phyloP scores from a whole-genome alignment of 1,140 invertebrate genomes.

The Temnothorax curvispinosus region DNA sequence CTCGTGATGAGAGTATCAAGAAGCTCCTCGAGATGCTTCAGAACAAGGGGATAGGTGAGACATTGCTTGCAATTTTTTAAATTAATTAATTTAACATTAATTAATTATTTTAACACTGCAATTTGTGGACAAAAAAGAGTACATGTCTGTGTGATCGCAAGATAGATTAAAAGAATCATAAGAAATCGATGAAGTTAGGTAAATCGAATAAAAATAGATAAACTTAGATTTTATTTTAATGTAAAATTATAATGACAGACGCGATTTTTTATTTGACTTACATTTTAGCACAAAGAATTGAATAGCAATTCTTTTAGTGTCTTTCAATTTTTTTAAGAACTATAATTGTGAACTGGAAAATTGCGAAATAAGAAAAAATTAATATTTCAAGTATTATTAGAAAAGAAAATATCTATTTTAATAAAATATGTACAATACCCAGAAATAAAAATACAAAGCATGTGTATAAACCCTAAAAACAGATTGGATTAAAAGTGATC shows the following conservation, averaged over 20 bases:
- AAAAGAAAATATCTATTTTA: not conserved
- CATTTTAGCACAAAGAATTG: not conserved
- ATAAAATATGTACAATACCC: not conserved
- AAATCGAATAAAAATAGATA: not conserved
- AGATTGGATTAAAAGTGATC: not conserved
- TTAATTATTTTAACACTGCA: constrained; percentile 28
- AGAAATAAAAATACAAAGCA: not conserved
- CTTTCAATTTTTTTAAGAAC: not conserved
- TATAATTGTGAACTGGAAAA: constrained; percentile 4
- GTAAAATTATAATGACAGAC: not conserved
- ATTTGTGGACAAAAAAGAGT: not conserved
- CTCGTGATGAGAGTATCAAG: constrained; percentile 99
- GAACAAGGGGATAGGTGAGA: constrained; percentile 97
- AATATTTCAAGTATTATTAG: not conserved
- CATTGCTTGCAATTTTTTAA: constrained; percentile 63
- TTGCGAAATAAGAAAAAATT: not conserved
- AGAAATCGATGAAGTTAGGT: not conserved
- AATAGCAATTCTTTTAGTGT: not conserved
- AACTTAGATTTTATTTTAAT: not conserved
- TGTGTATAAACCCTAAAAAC: not conserved
- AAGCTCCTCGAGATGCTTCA: constrained; percentile 99
- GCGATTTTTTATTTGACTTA: not conserved
- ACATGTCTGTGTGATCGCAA: not conserved
- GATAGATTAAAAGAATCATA: not conserved
- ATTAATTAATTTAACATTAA: constrained; percentile 13